Evolutionary conservation across 2,113 vertebrate species (phyloP), one percentile per base, ranked within the genome.

Genomic region (Gobiocypris rarus): DNA sequence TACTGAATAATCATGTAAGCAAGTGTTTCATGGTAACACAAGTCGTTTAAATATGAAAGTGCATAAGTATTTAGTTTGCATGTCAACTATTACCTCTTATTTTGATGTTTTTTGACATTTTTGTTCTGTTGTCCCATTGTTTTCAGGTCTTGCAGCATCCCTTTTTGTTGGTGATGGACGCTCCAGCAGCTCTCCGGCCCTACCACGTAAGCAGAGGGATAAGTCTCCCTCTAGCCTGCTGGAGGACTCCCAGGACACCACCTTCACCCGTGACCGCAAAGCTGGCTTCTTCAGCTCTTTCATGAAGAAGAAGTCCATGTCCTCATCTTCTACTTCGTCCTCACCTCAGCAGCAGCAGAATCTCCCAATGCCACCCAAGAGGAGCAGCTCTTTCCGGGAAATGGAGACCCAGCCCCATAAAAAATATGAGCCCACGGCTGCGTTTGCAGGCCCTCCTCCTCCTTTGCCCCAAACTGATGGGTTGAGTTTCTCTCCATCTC

Each of bases 231-330:
- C 94, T 91, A 95, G 95, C 93, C 94, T 98, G 56, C 86, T 98
- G 88, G 97, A 98, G 84, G 98, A 99, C 58, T 88, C 94, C 82
- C 95, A 96, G 90, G 97, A 99, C 92, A 96, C 96, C 75, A 96
- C 96, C n/a, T 99, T 99, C 88, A 97, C 96, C 38, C 93, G 98
- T 83, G 97, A 99, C 88, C 96, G 98, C 78, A 99, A 99, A 89
- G 96, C 97, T 1, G 96, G 97, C 88, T 99, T 99, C 94, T 99
- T 99, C 92, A 99, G 98, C 91, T 99, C 98, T 52, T 99, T 99
- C 84, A 99, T 99, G 92, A 99, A 96, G 92, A 99, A 99, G 91
- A 98, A 97, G 88, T 92, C 93, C 9, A 0, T 91, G 14, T 93
- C 90, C 5, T 85, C 93, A 1, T 93, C 92, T 41, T 91, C 88